phyloP scores from a whole-genome alignment of 2,888 invertebrate species.

The Trichopoda pennipes region DNA sequence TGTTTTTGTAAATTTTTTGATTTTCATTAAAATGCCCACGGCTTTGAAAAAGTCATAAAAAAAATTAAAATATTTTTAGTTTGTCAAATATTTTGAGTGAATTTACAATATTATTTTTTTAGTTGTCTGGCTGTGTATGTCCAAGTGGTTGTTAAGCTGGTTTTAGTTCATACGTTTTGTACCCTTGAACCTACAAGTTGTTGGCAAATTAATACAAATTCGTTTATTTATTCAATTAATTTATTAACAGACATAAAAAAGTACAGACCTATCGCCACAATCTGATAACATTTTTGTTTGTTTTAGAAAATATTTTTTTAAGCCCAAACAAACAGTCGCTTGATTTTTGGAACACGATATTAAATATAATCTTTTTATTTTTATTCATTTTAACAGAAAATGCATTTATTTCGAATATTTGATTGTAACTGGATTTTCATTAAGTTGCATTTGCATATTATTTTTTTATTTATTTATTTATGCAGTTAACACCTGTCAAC shows the following conservation, averaged over 20 bases:
- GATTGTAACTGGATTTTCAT: conserved; percentile 5
- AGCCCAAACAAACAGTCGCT: background rate
- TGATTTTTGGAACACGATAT: conserved; percentile 8
- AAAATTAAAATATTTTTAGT: conserved; percentile 6
- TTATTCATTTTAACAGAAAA: conserved; percentile 10
- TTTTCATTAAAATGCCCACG: conserved; percentile 2
- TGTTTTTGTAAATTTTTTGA: too few relatives aligned
- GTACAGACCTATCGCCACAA: conserved; percentile 1
- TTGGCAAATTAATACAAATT: conserved; percentile 66
- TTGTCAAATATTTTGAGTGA: background rate
- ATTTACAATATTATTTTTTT: conserved; percentile 6
- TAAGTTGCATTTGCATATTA: background rate
- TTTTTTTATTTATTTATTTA: conserved; percentile 28
- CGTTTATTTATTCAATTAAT: conserved; percentile 64
- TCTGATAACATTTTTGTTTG: background rate
- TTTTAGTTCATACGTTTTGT: conserved; percentile 9
- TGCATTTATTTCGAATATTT: conserved; percentile 1
- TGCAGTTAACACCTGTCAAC: conserved; percentile 65
- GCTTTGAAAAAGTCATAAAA: background rate
- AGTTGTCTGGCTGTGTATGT: background rate
- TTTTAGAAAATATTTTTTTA: background rate
- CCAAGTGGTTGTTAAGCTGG: background rate
- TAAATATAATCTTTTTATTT: conserved; percentile 6
- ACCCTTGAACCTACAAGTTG: conserved; percentile 58
- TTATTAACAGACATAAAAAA: conserved; percentile 33